Percentiles rank a stretch among this genome's conserved stretches.
Evolutionary conservation across 1,140 invertebrate genomes (phyloP).

Genomic region (Ceratosolen solmsi): DNA sequence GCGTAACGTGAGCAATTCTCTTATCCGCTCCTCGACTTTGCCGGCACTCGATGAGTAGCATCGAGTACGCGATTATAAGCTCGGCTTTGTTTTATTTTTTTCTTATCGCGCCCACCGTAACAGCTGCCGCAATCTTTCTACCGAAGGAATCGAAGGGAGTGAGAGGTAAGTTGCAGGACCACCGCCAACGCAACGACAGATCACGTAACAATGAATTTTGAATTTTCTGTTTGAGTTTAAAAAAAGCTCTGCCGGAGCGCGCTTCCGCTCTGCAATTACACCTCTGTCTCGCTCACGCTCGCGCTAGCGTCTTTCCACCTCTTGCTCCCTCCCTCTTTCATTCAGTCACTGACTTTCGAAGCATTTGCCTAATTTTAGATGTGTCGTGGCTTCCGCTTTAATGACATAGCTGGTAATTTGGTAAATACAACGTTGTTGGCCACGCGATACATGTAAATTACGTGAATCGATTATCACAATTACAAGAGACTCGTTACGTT

Average conservation of each 20-base stretch:
- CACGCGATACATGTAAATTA: conserved; percentile 14
- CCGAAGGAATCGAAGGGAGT: not conserved
- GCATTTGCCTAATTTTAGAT: conserved; percentile 33
- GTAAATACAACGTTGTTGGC: not conserved
- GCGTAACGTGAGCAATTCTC: not conserved
- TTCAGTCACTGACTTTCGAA: conserved; percentile 6
- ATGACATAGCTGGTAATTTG: not conserved
- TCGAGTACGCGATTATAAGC: not conserved
- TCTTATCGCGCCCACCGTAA: not conserved
- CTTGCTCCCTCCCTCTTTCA: not conserved
- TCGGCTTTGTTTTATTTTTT: not conserved
- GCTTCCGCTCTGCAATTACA: conserved; percentile 16
- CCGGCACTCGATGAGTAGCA: not conserved
- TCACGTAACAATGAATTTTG: conserved; percentile 12
- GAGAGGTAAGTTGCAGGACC: not conserved
- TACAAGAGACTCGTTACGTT: conserved; percentile 3
- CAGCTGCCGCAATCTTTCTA: not conserved
- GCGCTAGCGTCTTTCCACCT: not conserved
- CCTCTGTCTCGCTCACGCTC: not conserved
- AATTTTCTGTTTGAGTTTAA: conserved; percentile 6
- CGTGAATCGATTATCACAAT: conserved; percentile 25
- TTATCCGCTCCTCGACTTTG: conserved; percentile 13
- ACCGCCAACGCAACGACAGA: not conserved
- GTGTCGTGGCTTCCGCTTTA: conserved; percentile 26
- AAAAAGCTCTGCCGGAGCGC: conserved; percentile 6